These are phyloP conservation scores for Drosophila malerkotliana DNA, from an alignment of 1,140 invertebrate species.

Conservation along the genomic window DNA sequence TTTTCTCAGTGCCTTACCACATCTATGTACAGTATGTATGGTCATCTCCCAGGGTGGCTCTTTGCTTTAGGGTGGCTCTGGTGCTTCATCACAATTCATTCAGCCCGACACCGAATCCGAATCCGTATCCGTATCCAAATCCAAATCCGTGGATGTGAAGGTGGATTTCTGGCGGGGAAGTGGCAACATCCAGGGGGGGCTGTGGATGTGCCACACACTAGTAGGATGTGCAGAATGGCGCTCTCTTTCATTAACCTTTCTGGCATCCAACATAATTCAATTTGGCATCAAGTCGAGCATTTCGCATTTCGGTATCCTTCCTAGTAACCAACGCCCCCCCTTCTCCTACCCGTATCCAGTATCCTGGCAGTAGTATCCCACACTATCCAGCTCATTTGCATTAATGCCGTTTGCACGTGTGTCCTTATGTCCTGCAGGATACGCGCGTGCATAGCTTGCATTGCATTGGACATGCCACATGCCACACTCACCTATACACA, in stretches of 20 bases:
- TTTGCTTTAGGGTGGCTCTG: constrained; percentile 13
- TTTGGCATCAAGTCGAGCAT: constrained; percentile 69
- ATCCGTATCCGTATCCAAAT: constrained; percentile 17
- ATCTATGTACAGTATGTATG: constrained; percentile 43
- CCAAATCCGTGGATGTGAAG: constrained; percentile 19
- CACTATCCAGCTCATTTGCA: constrained; percentile 63
- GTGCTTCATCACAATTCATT: constrained; percentile 58
- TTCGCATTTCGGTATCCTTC: constrained; percentile 22
- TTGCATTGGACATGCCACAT: background rate
- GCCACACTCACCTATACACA: background rate
- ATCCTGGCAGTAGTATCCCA: constrained; percentile 5
- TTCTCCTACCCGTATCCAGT: constrained; percentile 5
- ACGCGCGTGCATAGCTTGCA: background rate
- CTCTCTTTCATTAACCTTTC: constrained; percentile 78
- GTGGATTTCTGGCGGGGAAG: background rate
- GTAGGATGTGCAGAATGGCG: constrained; percentile 13
- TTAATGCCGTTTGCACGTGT: constrained; percentile 68
- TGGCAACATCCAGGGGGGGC: background rate
- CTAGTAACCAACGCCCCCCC: background rate
- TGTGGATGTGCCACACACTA: background rate
- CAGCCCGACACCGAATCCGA: constrained; percentile 46
- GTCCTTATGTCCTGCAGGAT: constrained; percentile 1
- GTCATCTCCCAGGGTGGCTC: constrained; percentile 21
- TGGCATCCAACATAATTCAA: constrained; percentile 78
- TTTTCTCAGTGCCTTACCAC: background rate